These are phyloP conservation scores for Etheostoma spectabile DNA, from an alignment of 2,113 vertebrate species.

Conservation along the genomic window DNA sequence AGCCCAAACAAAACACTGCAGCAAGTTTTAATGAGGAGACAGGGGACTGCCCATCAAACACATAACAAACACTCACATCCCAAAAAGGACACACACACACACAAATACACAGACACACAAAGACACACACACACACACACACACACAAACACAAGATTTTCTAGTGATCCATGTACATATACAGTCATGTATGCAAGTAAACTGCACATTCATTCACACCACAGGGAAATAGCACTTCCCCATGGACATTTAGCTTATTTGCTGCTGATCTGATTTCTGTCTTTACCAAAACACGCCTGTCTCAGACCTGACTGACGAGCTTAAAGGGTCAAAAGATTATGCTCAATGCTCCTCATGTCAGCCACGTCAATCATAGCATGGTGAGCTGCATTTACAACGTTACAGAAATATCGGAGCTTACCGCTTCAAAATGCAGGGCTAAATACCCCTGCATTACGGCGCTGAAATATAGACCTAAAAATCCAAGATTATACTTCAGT, in stretches of 20 bases:
- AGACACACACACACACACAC: background rate
- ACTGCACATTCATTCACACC: background rate
- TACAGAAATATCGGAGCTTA: constrained; percentile 71
- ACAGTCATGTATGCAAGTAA: constrained; percentile 14
- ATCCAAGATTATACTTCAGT: constrained; percentile 75
- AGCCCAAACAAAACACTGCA: constrained; percentile 70
- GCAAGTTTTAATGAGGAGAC: constrained; percentile 79
- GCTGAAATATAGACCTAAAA: constrained; percentile 72
- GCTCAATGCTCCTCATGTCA: constrained; percentile 62
- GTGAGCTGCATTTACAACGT: constrained; percentile 58
- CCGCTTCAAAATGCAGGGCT: constrained; percentile 61
- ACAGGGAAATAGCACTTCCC: constrained; percentile 8
- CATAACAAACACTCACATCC: constrained; percentile 53
- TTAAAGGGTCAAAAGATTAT: constrained; percentile 73
- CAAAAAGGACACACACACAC: constrained; percentile 32
- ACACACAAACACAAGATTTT: no score
- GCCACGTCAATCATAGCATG: constrained; percentile 57
- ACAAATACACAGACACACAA: constrained; percentile 14
- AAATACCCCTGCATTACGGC: constrained; percentile 71
- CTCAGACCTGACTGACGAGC: constrained; percentile 68
- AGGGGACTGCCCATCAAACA: constrained; percentile 72
- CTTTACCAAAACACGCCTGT: constrained; percentile 56
- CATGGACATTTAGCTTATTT: constrained; percentile 34
- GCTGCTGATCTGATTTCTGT: constrained; percentile 47
- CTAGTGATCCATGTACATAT: constrained; percentile 23